phyloP scores from a whole-genome alignment of 2,797 vertebrate species.

The Apogon talboti region DNA sequence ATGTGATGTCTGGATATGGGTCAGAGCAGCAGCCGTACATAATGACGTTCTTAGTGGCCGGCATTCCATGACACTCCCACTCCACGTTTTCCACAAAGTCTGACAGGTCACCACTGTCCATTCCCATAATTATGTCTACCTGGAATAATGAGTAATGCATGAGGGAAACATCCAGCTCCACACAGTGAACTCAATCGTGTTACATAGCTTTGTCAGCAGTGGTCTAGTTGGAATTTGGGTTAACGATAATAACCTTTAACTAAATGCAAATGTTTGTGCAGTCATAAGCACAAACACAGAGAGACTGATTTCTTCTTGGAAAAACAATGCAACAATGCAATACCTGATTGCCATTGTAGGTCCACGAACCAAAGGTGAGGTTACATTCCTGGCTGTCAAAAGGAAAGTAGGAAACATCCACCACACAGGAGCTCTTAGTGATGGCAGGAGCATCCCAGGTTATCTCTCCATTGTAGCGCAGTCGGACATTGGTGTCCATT shows the following conservation, averaged over 20 bases:
- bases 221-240: too few relatives aligned
- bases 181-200: background rate
- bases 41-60: constrained; percentile 94
- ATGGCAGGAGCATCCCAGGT: constrained; percentile 97
- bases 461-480: constrained; percentile 94
- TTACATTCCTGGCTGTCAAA: constrained; percentile 97
- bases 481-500: constrained; percentile 93
- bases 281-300: too few relatives aligned
- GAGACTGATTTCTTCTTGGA: too few relatives aligned
- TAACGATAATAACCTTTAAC: too few relatives aligned
- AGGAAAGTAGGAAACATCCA: constrained; percentile 97
- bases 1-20: constrained; percentile 96
- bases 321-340: background rate
- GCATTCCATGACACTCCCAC: constrained; percentile 97
- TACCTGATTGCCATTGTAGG: constrained; percentile 97
- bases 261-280: too few relatives aligned
- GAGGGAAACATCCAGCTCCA: background rate
- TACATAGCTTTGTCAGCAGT: too few relatives aligned
- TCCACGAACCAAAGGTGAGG: constrained; percentile 98
- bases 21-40: constrained; percentile 98
- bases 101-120: constrained; percentile 93
- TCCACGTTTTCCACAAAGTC: constrained; percentile 98
- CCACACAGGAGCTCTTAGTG: constrained; percentile 97
- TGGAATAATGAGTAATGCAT: constrained; percentile 36
- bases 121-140: constrained; percentile 92